These are phyloP conservation scores for Argyresthia albistria DNA, from an alignment of 2,888 invertebrate species.

Conservation along the genomic window DNA sequence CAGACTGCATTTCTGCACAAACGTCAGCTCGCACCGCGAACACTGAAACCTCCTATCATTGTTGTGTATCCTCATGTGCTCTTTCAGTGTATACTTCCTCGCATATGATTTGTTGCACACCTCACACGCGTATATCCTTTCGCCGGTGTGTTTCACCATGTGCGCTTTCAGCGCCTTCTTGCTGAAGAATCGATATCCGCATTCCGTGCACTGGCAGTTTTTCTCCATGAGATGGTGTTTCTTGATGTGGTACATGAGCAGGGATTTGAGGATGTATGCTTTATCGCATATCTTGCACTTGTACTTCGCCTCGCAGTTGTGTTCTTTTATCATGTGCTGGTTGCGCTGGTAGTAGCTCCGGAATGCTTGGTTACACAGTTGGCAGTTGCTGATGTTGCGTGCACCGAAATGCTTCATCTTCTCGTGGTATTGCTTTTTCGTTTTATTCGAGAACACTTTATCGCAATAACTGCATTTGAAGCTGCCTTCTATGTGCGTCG, in stretches of 20 bases:
- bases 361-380: slow-evolving; percentile 45
- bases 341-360: slow-evolving; percentile 54
- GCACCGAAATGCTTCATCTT: slow-evolving; percentile 51
- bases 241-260: slow-evolving; percentile 53
- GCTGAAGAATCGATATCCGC: slow-evolving; percentile 63
- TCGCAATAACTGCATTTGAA: slow-evolving; percentile 54
- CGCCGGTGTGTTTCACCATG: slow-evolving; percentile 61
- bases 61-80: slow-evolving; percentile 6
- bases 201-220: slow-evolving; percentile 60
- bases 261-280: slow-evolving; percentile 39
- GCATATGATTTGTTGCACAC: slow-evolving; percentile 55
- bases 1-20: slow-evolving; percentile 55
- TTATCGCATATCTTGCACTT: slow-evolving; percentile 55
- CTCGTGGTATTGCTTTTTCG: slow-evolving; percentile 50
- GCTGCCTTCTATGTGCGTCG: slow-evolving; percentile 43
- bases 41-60: slow-evolving; percentile 13
- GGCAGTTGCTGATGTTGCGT: slow-evolving; percentile 48
- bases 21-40: slow-evolving; percentile 36
- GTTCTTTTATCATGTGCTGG: slow-evolving; percentile 50
- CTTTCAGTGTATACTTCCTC: slow-evolving; percentile 36
- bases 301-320: slow-evolving; percentile 49
- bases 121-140: slow-evolving; percentile 38
- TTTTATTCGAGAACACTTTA: slow-evolving; percentile 39
- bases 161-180: slow-evolving; percentile 67
- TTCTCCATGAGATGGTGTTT: slow-evolving; percentile 60